Percentiles rank a stretch among this genome's conserved stretches.
Conservation (phyloP, 92 coral and sea anemone genomes). For the Nematostella vectensis region DNA sequence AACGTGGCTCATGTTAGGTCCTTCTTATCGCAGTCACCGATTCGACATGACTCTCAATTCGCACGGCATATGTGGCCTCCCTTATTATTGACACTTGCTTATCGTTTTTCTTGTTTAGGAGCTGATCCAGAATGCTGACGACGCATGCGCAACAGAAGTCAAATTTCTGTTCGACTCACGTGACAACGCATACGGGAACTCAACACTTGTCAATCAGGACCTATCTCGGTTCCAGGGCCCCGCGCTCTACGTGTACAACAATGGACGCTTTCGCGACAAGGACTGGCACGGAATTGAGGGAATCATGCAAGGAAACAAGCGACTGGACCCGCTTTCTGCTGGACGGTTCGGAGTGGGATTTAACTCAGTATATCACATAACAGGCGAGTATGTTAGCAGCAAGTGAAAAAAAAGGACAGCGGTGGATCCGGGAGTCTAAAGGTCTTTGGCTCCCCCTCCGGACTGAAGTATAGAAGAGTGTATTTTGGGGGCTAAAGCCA, state of each 20-base stretch:
- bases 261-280: constrained; percentile 70
- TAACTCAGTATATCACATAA: constrained; percentile 92
- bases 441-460: no score
- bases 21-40: no score
- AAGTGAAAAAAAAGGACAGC: no score
- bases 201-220: constrained; percentile 58
- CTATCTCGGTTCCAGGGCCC: constrained; percentile 93
- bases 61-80: no score
- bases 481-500: no score
- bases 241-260: constrained; percentile 82
- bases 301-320: constrained; percentile 92
- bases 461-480: no score
- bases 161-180: constrained; percentile 91
- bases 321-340: constrained; percentile 70
- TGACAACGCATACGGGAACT: constrained; percentile 76
- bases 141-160: constrained; percentile 94
- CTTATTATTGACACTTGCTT: no score
- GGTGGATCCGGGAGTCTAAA: no score
- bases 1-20: no score
- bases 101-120: constrained; percentile 45
- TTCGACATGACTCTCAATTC: no score
- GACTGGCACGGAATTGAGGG: constrained; percentile 96
- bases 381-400: constrained; percentile 52
- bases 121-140: constrained; percentile 96
- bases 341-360: constrained; percentile 95